These are phyloP conservation scores for Watsonalla cultraria DNA, from an alignment of 2,888 invertebrate species.

Conservation along the genomic window DNA sequence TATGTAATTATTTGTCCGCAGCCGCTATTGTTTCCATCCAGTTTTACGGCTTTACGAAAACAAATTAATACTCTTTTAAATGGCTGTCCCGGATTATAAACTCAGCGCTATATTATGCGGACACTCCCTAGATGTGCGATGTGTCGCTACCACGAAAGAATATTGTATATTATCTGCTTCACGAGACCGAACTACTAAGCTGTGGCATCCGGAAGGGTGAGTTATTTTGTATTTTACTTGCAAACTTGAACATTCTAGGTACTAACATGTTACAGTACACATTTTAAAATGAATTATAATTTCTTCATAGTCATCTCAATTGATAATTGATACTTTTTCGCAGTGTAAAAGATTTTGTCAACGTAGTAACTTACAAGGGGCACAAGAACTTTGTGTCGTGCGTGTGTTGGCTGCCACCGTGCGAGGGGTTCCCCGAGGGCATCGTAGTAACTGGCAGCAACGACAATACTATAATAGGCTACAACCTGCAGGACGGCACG, in stretches of 20 bases:
- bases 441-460: slow-evolving; percentile 93
- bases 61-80: slow-evolving; percentile 32
- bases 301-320: no score
- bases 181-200: slow-evolving; percentile 90
- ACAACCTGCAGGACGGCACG: slow-evolving; percentile 82
- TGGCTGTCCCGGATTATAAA: slow-evolving; percentile 83
- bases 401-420: slow-evolving; percentile 87
- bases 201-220: slow-evolving; percentile 90
- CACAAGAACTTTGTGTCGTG: slow-evolving; percentile 92
- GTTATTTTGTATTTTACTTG: slow-evolving; percentile 16
- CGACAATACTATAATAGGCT: slow-evolving; percentile 90
- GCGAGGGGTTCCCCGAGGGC: slow-evolving; percentile 84
- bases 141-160: slow-evolving; percentile 81
- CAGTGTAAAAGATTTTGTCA: slow-evolving; percentile 80
- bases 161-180: slow-evolving; percentile 91
- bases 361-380: slow-evolving; percentile 84
- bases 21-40: slow-evolving; percentile 38
- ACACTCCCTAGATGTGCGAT: slow-evolving; percentile 92
- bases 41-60: slow-evolving; percentile 16
- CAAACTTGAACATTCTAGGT: no score
- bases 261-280: no score
- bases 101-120: slow-evolving; percentile 87
- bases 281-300: no score
- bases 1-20: slow-evolving; percentile 15
- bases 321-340: slow-evolving; percentile 16